phyloP scores from a whole-genome alignment of 2,888 invertebrate species.

The Resseliella maxima region DNA sequence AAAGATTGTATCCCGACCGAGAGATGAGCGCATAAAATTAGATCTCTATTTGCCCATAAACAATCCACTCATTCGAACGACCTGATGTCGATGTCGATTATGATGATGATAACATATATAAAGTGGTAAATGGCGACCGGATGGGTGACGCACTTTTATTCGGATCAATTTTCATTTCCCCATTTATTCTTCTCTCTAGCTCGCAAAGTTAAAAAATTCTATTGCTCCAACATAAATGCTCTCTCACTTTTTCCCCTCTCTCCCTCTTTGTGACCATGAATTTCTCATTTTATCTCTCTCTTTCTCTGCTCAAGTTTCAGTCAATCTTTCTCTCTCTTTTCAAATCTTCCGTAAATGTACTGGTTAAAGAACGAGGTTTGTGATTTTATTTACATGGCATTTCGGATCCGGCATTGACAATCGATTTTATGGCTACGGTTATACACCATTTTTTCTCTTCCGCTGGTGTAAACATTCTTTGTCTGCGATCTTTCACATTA shows the following conservation, averaged over 20 bases:
- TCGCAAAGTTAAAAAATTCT: background rate
- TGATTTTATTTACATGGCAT: constrained; percentile 41
- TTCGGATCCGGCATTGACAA: constrained; percentile 41
- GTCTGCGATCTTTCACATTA: background rate
- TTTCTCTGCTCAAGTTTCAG: no score
- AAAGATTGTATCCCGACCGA: background rate
- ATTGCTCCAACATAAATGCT: no score
- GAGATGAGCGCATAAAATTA: constrained; percentile 31
- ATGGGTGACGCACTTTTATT: constrained; percentile 46
- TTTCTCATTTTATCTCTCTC: no score
- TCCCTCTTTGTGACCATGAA: no score
- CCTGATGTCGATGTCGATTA: constrained; percentile 38
- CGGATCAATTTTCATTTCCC: background rate
- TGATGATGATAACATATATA: constrained; percentile 45
- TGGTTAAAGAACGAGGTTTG: background rate
- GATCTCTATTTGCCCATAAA: constrained; percentile 48
- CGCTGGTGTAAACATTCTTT: background rate
- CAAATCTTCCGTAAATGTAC: background rate
- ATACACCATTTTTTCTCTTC: background rate
- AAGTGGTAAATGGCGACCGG: constrained; percentile 45
- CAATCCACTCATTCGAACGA: constrained; percentile 24
- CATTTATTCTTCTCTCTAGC: background rate
- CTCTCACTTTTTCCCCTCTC: no score
- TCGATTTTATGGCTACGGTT: constrained; percentile 1
- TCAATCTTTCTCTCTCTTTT: background rate